Evolutionary conservation across 2,113 vertebrate genomes (phyloP).

Genomic region (Cyanoramphus novaezelandiae): DNA sequence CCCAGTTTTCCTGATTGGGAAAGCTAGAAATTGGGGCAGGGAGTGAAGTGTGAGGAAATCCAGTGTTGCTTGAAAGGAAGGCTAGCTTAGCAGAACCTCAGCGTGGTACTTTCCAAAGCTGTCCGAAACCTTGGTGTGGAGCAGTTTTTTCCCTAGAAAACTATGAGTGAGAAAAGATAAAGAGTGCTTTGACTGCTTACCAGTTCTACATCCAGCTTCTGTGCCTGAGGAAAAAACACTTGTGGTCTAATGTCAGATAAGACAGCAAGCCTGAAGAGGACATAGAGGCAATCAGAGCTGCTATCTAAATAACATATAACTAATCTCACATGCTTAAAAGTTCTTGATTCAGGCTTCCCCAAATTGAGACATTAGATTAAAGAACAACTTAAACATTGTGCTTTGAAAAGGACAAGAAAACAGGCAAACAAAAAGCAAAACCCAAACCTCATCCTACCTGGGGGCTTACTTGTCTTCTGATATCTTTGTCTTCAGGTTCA

Average conservation of each 20-base stretch:
- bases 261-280: background rate
- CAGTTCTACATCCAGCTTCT: background rate
- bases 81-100: background rate
- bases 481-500: background rate
- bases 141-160: background rate
- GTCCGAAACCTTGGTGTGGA: background rate
- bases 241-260: background rate
- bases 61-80: background rate
- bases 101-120: background rate
- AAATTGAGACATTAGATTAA: background rate
- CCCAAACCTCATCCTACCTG: background rate
- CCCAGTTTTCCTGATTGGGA: background rate
- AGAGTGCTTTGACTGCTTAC: background rate
- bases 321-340: background rate
- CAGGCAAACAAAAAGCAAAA: background rate
- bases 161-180: background rate
- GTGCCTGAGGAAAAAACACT: background rate
- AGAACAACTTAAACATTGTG: background rate
- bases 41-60: background rate
- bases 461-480: background rate
- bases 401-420: background rate
- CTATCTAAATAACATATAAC: background rate
- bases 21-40: background rate
- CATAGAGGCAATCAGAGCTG: background rate
- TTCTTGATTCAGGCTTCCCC: background rate